A percentile compares a stretch with the other conserved stretches of the same genome.
Conservation (phyloP, 2,113 vertebrate genomes). For the Anoura caudifer region DNA sequence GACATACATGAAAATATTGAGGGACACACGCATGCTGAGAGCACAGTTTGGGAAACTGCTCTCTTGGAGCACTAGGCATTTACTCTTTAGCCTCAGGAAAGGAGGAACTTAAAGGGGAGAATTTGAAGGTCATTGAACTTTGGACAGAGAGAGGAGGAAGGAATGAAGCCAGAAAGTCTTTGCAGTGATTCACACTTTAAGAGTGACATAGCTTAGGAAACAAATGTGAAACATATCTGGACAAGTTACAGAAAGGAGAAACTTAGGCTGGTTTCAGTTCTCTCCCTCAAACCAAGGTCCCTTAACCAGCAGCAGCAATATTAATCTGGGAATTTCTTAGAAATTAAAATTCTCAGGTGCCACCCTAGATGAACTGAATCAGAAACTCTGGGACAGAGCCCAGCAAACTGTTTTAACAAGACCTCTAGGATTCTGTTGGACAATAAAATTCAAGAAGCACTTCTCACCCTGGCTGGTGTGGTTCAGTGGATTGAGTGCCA, state of each 20-base stretch:
- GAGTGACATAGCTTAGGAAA: not conserved
- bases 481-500: too few species aligned
- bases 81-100: not conserved
- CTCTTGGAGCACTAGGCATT: not conserved
- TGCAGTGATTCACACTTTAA: slow-evolving; percentile 4
- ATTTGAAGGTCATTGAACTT: slow-evolving; percentile 25
- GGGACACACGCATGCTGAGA: not conserved
- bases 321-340: slow-evolving; percentile 23
- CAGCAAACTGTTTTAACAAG: not conserved
- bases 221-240: slow-evolving; percentile 18
- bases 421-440: not conserved
- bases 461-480: too few species aligned
- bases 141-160: not conserved
- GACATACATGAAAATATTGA: not conserved
- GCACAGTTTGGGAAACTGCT: not conserved
- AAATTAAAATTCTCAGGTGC: not conserved
- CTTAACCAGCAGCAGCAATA: not conserved
- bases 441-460: not conserved
- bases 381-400: not conserved
- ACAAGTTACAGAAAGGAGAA: slow-evolving; percentile 7
- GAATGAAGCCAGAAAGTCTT: not conserved
- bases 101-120: not conserved
- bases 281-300: not conserved
- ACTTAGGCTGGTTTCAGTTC: not conserved
- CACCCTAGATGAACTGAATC: not conserved